Evolutionary conservation across 2,888 invertebrate genomes (phyloP).

Genomic region (Petrolisthes cinctipes): DNA sequence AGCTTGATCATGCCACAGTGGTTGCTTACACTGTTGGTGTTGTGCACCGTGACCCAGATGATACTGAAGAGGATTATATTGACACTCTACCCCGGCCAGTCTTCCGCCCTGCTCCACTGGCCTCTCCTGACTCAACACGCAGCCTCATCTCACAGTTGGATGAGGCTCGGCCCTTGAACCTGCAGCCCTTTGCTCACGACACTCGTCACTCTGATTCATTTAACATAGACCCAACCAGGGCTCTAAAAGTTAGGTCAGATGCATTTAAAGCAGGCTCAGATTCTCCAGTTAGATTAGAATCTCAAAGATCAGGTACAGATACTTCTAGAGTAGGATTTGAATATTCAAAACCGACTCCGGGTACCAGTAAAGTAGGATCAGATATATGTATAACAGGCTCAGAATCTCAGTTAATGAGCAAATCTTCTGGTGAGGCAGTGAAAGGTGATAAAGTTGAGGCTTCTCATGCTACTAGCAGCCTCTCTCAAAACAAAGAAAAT

Average conservation of each 20-base stretch:
- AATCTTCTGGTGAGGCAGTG: constrained; percentile 16
- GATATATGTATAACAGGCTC: not conserved
- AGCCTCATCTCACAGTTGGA: constrained; percentile 59
- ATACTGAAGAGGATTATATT: constrained; percentile 16
- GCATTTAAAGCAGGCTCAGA: not conserved
- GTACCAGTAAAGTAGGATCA: not conserved
- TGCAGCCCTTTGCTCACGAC: not conserved
- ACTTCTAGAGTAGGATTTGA: not conserved
- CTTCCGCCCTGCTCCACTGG: constrained; percentile 55
- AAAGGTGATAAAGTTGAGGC: constrained; percentile 7
- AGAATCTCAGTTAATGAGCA: not conserved
- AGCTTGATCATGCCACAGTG: constrained; percentile 88
- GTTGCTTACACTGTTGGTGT: constrained; percentile 82
- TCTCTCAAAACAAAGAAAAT: constrained; percentile 55
- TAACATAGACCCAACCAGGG: constrained; percentile 7
- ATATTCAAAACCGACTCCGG: constrained; percentile 12
- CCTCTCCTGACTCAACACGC: constrained; percentile 61
- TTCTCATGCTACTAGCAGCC: constrained; percentile 11
- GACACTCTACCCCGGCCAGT: constrained; percentile 7
- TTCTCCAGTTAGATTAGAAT: not conserved
- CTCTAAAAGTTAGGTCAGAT: too few relatives aligned
- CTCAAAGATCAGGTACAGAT: not conserved
- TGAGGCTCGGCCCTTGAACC: constrained; percentile 39
- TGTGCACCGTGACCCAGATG: constrained; percentile 40
- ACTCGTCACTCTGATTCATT: not conserved